A percentile compares a stretch with the other conserved stretches of the same genome.
Conservation (phyloP, 2,113 vertebrate species). For the Coturnix japonica region DNA sequence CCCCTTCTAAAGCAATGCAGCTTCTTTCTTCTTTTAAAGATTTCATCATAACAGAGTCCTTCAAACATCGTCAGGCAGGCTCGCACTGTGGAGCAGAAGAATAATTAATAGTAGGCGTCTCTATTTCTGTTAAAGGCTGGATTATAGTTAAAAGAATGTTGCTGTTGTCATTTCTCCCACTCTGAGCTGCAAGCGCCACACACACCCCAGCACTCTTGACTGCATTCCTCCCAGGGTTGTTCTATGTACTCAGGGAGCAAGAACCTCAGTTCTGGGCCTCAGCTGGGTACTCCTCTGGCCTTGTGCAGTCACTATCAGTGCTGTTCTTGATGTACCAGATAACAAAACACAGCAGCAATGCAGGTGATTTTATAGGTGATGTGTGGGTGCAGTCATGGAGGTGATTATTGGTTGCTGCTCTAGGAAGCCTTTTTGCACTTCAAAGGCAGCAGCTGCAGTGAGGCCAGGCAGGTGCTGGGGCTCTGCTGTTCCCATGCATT, state of each 20-base stretch:
- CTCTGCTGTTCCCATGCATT: rapidly evolving
- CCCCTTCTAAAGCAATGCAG: slow-evolving; percentile 53
- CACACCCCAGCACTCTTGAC: background rate
- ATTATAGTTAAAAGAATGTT: slow-evolving; percentile 10
- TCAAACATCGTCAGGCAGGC: slow-evolving; percentile 57
- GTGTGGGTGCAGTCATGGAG: background rate
- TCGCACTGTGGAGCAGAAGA: slow-evolving; percentile 40
- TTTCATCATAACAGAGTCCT: slow-evolving; percentile 43
- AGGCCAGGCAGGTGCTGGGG: background rate
- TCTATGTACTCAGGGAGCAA: background rate
- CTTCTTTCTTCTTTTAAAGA: slow-evolving; percentile 58
- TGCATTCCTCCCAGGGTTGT: background rate
- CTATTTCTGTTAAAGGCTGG: slow-evolving; percentile 38
- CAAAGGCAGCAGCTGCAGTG: background rate
- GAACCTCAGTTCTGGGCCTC: background rate
- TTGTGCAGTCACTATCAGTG: background rate
- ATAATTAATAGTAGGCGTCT: slow-evolving; percentile 54
- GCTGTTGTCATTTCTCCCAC: background rate
- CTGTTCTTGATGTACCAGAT: background rate
- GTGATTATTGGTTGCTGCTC: background rate
- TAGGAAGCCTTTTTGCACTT: background rate
- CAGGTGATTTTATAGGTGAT: background rate
- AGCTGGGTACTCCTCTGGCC: background rate
- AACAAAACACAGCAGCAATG: background rate
- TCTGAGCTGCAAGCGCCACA: background rate